Conservation (phyloP, 2,113 vertebrate species). For the Falcunculus frontatus region DNA sequence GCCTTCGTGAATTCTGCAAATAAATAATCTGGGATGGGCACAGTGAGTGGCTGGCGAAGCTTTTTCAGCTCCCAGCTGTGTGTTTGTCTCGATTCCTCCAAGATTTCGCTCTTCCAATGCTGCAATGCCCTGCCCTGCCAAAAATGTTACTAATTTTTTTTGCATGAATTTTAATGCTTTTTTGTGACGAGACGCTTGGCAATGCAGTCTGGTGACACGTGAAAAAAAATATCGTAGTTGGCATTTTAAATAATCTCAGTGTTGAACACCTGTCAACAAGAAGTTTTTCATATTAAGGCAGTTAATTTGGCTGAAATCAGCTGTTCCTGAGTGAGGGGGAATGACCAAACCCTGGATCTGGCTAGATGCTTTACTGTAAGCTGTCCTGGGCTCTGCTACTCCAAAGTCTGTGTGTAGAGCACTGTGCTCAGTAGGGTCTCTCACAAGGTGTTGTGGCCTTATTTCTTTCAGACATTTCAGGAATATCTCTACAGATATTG, state of each 20-base stretch:
- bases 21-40: background rate
- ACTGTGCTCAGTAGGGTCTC: background rate
- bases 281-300: background rate
- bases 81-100: background rate
- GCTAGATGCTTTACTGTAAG: background rate
- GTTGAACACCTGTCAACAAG: slow-evolving; percentile 20
- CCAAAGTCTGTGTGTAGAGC: background rate
- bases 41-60: background rate
- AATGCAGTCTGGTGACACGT: background rate
- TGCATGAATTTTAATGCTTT: background rate
- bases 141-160: background rate
- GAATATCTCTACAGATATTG: background rate
- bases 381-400: background rate
- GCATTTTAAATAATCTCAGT: background rate
- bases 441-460: background rate
- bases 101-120: background rate
- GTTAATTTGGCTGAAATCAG: background rate
- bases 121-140: background rate
- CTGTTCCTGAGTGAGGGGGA: background rate
- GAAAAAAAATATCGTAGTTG: background rate
- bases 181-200: background rate
- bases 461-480: background rate
- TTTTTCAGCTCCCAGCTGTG: background rate
- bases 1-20: background rate
- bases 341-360: background rate